Evolutionary conservation across 2,888 invertebrate species (phyloP), one percentile per base, ranked within the genome.

Genomic region (Amphipyra berbera): DNA sequence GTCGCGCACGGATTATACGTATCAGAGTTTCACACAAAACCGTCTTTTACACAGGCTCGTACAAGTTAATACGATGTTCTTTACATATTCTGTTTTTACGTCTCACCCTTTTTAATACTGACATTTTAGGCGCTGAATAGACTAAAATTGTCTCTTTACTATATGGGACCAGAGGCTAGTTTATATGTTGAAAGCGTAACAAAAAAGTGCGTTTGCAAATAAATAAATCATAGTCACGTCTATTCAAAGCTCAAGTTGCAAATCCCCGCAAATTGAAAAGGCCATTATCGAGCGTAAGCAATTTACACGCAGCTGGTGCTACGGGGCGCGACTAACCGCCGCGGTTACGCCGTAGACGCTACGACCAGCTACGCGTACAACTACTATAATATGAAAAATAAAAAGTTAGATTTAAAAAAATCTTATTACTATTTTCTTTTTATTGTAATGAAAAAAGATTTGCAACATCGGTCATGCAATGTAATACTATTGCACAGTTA

Each of bases 191-290:
- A 14, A 38, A 7, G 6, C 12, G 0, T 38, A 41, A 40, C 7
- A n/a, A 35, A 57, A 50, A 60, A 60, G 0, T 59, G 52, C 38
- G 47, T 68, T 71, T 73, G 48, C 61, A 68, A 64, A 78, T 61
- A 69, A 61, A 79, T 79, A 79, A 77, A 79, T 79, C 66, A 77
- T 46, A 63, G 64, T 79, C 82, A 82, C 76, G 81, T 84, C 84
- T 84, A 81, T 76, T 78, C 70, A 81, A 84, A 85, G 82, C 83
- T 84, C 80, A 84, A 88, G 85, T 88, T 85, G 86, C 87, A 93
- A 94, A 94, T 94, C 93, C 92, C 85, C 83, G 85, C 90, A 93
- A 93, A 94, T 94, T 94, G 94, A 94, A 94, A 90, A 87, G 85
- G 91, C 92, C 91, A 93, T 94, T 94, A 94, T 94, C 94, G 90